These are phyloP conservation scores for Enoplosus armatus DNA, from an alignment of 2,797 vertebrate genomes.

Conservation along the genomic window DNA sequence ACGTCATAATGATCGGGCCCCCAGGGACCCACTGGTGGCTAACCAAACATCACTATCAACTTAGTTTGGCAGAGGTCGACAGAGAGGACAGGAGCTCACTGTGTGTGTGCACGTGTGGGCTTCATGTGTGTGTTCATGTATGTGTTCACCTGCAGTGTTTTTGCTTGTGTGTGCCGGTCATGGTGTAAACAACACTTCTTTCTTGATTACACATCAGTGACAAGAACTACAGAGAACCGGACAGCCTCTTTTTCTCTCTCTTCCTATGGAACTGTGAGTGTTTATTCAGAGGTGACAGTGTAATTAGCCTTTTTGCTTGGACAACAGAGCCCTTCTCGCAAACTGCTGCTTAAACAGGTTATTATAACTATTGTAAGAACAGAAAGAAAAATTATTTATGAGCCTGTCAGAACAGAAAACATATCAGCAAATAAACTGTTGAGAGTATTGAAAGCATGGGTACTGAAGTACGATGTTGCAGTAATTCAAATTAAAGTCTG, in stretches of 20 bases:
- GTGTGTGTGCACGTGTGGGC: neutral
- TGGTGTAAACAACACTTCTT: conserved; percentile 34
- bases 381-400: neutral
- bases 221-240: neutral
- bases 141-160: neutral
- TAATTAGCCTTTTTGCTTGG: conserved; percentile 38
- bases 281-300: conserved; percentile 43
- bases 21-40: conserved; percentile 36
- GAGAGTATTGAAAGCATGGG: neutral
- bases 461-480: conserved; percentile 9
- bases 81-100: conserved; percentile 7
- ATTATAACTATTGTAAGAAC: conserved; percentile 38
- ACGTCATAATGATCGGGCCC: conserved; percentile 52
- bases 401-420: conserved; percentile 4
- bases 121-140: neutral
- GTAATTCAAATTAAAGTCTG: conserved; percentile 14
- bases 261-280: conserved; percentile 7
- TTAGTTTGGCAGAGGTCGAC: conserved; percentile 14
- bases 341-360: conserved; percentile 31
- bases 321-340: conserved; percentile 28
- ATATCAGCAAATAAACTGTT: conserved; percentile 24
- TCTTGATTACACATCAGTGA: conserved; percentile 36
- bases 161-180: conserved; percentile 22
- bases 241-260: neutral
- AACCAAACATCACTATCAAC: conserved; percentile 49